Percentiles rank a stretch among this genome's conserved stretches.
phyloP scores from a whole-genome alignment of 2,113 vertebrate genomes.

The Scopus umbretta region DNA sequence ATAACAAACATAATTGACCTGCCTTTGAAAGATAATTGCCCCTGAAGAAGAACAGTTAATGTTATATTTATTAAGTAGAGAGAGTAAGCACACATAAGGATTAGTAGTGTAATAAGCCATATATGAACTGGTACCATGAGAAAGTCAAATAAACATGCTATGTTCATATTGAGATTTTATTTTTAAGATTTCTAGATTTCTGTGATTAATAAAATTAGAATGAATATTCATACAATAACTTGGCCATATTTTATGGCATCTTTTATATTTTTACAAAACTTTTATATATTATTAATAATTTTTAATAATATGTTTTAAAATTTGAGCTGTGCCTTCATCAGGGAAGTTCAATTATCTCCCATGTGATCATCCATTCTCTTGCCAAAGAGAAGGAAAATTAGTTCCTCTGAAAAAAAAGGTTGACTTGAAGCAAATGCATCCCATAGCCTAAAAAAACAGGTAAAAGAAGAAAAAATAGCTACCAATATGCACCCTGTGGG shows the following conservation, averaged over 20 bases:
- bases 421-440: not conserved
- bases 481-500: no score
- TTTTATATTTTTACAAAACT: not conserved
- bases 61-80: not conserved
- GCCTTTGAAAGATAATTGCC: not conserved
- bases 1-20: not conserved
- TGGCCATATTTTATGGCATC: not conserved
- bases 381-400: not conserved
- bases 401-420: not conserved
- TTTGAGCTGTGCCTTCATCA: not conserved
- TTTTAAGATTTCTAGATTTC: not conserved
- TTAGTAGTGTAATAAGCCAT: not conserved
- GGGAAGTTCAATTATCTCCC: not conserved
- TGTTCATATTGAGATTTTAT: not conserved
- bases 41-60: not conserved
- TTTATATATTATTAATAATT: not conserved
- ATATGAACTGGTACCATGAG: not conserved
- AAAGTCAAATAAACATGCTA: not conserved
- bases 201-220: not conserved
- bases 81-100: not conserved
- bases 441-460: not conserved
- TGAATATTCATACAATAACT: not conserved
- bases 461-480: not conserved
- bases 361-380: not conserved
- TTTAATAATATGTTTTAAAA: not conserved